phyloP scores from a whole-genome alignment of 2,888 invertebrate genomes.

The Phyto melanocephala region DNA sequence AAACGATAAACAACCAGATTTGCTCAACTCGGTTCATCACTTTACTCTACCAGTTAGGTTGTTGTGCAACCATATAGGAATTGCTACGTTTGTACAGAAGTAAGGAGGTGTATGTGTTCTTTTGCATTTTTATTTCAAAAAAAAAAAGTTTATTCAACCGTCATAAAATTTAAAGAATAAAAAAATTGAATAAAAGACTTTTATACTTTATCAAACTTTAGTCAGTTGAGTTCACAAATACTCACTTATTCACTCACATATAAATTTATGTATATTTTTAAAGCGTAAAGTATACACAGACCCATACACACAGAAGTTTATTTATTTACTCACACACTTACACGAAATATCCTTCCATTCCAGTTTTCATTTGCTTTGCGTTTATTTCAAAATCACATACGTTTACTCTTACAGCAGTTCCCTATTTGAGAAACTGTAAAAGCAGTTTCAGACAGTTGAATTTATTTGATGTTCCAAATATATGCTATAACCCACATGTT shows the following conservation, averaged over 20 bases:
- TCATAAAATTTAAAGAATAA: conserved; percentile 42
- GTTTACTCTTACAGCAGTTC: conserved; percentile 1
- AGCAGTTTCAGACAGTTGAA: too few relatives aligned
- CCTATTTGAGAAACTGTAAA: neutral
- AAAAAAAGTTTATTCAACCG: conserved; percentile 65
- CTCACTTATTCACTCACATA: neutral
- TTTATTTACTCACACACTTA: neutral
- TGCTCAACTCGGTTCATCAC: neutral
- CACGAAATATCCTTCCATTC: neutral
- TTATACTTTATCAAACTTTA: conserved; percentile 56
- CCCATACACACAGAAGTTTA: neutral
- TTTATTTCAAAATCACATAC: neutral
- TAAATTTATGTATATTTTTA: neutral
- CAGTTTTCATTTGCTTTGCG: neutral
- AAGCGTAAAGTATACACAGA: neutral
- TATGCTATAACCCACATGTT: too few relatives aligned
- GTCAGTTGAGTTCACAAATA: conserved; percentile 56
- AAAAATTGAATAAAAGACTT: conserved; percentile 41
- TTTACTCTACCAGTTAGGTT: neutral
- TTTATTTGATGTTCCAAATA: too few relatives aligned
- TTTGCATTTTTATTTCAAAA: neutral
- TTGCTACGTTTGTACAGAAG: neutral
- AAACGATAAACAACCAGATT: conserved; percentile 17
- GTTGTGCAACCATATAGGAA: neutral
- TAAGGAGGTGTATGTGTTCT: neutral